Base-by-base conservation (phyloP, 2,888 invertebrate genomes). In the Calameuta pallipes region DNA sequence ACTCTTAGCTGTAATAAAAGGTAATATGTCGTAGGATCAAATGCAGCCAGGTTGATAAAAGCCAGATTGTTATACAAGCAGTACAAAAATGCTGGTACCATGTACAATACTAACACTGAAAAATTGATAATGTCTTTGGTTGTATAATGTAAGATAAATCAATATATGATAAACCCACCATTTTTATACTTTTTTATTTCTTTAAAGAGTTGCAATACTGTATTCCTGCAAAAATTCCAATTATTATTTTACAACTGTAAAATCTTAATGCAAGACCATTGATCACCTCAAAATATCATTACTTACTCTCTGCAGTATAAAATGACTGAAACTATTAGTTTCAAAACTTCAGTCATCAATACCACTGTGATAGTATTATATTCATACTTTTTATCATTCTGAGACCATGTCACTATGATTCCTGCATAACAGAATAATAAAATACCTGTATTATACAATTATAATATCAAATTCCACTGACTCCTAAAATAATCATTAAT, bases 1-100 rank as follows among this genome's bases (percentile, higher is more conserved):
- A 98, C 98, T 87, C 98, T 93, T 84, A 98, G 94, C 91, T 98
- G 98, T 11, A 98, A 93, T 73, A 98, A 92, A 78, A 98, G 93
- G 91, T 96, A 98, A 90, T 98, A 98, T 0, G 98, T 98, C 0
- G 98, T 98, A 1, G 98, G 98, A 91, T 98, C 98, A 92, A 98
- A 98, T 77, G 94, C 95, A 15, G 97, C 95, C 85, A 98, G 93
- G 93, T 98, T 98, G 76, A 97, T 93, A 92, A 98, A 98, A 41
- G 98, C 95, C 87, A 99, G 93, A 92, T 98, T 98, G 90, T 99
- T 98, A 93, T 98, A 98, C 76, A 98, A 93, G 87, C 98, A 98
- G 90, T 99, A 99, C 77, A 98, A 92, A 87, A 97, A 94, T 0
- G 98, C 96, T 71, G 98, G 98, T 82, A 98, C 95, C 92, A 98